Percentiles rank a stretch among this genome's conserved stretches.
Conservation (phyloP, 2,888 invertebrate genomes). For the Labia minor region DNA sequence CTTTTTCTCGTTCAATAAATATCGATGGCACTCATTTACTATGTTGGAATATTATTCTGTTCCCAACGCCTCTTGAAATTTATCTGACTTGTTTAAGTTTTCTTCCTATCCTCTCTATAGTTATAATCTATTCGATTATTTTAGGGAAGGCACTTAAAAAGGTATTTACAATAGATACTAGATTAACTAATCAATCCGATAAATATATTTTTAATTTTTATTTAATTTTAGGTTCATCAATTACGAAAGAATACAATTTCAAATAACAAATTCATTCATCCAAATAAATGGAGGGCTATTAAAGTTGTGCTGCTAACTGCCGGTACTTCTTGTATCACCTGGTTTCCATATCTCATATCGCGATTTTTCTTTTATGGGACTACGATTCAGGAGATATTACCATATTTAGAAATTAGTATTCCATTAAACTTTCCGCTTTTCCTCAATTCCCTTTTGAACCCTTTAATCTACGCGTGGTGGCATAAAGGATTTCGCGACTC, state of each 20-base stretch:
- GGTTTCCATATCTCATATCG: slow-evolving; percentile 52
- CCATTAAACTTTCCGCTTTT: slow-evolving; percentile 50
- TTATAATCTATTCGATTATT: neutral
- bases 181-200: too few species aligned
- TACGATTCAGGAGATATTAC: slow-evolving; percentile 37
- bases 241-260: too few species aligned
- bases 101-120: neutral
- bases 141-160: neutral
- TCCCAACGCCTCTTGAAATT: slow-evolving; percentile 44
- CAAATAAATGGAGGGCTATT: slow-evolving; percentile 47
- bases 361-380: slow-evolving; percentile 34
- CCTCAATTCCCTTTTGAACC: slow-evolving; percentile 50
- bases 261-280: too few species aligned
- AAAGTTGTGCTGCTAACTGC: slow-evolving; percentile 51
- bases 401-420: slow-evolving; percentile 44
- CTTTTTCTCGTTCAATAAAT: slow-evolving; percentile 38
- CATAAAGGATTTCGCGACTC: slow-evolving; percentile 51
- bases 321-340: slow-evolving; percentile 48
- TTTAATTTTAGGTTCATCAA: too few species aligned
- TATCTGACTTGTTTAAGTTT: slow-evolving; percentile 45
- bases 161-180: too few species aligned
- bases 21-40: slow-evolving; percentile 37
- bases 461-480: slow-evolving; percentile 60
- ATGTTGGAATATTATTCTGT: slow-evolving; percentile 48
- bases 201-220: too few species aligned